Evolutionary conservation across 1,140 invertebrate species (phyloP).

Genomic region (Achroia grisella): DNA sequence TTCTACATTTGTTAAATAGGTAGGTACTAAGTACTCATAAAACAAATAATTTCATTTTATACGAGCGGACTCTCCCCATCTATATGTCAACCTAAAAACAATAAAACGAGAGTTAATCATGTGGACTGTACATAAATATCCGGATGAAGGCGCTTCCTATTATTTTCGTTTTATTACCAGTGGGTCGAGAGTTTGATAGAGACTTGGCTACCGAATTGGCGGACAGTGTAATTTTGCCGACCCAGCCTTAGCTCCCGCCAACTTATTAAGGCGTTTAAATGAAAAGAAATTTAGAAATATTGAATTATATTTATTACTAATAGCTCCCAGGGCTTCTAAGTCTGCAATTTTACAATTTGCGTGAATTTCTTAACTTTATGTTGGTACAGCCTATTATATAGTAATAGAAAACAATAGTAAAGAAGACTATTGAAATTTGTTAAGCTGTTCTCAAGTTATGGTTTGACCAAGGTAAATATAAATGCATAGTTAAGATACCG

Average conservation of each 20-base stretch:
- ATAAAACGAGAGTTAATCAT: constrained; percentile 42
- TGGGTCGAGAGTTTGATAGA: constrained; percentile 52
- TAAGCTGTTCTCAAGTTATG: too few relatives aligned
- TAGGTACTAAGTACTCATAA: constrained; percentile 1
- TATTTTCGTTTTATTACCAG: constrained; percentile 63
- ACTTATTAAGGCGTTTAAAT: constrained; percentile 52
- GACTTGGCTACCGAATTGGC: constrained; percentile 51
- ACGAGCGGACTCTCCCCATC: neutral
- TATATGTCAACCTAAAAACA: constrained; percentile 19
- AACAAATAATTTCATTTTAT: constrained; percentile 5
- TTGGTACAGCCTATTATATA: too few relatives aligned
- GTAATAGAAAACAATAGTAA: too few relatives aligned
- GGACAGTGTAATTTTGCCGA: constrained; percentile 50
- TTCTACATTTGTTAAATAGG: too few relatives aligned
- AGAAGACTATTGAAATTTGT: too few relatives aligned
- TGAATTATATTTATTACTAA: constrained; percentile 46
- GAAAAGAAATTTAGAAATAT: constrained; percentile 51
- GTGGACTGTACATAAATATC: constrained; percentile 49
- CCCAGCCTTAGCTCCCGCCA: constrained; percentile 39
- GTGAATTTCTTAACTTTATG: too few relatives aligned
- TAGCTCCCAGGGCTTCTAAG: too few relatives aligned
- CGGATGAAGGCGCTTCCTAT: constrained; percentile 37
- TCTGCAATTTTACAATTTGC: too few relatives aligned
- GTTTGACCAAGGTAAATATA: too few relatives aligned
- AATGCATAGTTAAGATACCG: too few relatives aligned